Percentiles rank a stretch among this genome's conserved stretches.
Evolutionary conservation across 2,888 invertebrate genomes (phyloP).

Genomic region (Odontocerum albicorne): DNA sequence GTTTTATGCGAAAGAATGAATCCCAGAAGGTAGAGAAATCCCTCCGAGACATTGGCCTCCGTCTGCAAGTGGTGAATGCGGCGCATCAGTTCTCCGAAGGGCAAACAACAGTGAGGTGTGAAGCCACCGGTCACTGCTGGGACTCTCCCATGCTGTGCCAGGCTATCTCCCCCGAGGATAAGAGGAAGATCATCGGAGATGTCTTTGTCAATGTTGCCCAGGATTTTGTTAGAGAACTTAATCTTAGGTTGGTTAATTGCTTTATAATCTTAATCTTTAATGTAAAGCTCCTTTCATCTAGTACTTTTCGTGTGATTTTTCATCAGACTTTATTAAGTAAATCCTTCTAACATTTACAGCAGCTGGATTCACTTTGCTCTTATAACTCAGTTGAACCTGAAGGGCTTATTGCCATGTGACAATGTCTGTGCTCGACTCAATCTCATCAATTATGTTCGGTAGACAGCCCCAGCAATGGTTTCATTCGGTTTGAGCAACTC

Average conservation of each 20-base stretch:
- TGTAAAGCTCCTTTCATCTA: no score
- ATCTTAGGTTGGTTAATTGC: constrained; percentile 61
- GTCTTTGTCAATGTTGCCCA: constrained; percentile 95
- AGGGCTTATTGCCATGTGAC: no score
- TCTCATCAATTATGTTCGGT: no score
- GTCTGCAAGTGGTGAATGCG: constrained; percentile 75
- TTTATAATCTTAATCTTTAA: neutral
- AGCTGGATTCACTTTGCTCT: no score
- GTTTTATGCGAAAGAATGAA: constrained; percentile 96
- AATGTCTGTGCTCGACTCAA: no score
- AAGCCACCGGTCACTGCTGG: constrained; percentile 47
- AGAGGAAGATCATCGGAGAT: constrained; percentile 98
- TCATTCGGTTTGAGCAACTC: no score
- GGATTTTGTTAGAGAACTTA: constrained; percentile 84
- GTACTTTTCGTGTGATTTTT: no score
- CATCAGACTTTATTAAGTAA: no score
- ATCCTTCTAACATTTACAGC: no score
- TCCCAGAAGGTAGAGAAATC: constrained; percentile 85
- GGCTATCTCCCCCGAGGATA: constrained; percentile 93
- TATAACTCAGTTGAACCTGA: no score
- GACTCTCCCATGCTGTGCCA: constrained; percentile 84
- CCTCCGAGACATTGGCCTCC: constrained; percentile 79
- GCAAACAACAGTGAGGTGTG: constrained; percentile 74
- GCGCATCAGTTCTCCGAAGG: constrained; percentile 75
- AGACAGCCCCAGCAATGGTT: no score